These are phyloP conservation scores for Danionella dracula DNA, from an alignment of 2,797 vertebrate species.

Conservation along the genomic window DNA sequence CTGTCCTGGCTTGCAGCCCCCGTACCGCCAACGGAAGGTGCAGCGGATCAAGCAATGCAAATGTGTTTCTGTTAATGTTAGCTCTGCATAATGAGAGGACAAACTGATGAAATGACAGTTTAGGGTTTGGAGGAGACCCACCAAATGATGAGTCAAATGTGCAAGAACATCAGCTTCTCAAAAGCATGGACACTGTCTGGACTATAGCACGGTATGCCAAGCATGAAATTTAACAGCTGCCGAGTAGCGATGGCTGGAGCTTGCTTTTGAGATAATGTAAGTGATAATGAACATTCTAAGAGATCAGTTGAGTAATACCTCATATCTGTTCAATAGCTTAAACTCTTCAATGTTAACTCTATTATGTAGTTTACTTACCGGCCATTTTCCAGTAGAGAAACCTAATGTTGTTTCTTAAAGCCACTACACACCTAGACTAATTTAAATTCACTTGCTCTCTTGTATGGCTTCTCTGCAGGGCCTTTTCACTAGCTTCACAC, in stretches of 20 bases:
- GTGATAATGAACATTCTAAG: not conserved
- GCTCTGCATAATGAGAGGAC: slow-evolving; percentile 54
- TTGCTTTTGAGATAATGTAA: not conserved
- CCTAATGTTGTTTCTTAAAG: no score
- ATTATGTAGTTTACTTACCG: no score
- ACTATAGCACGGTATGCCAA: slow-evolving; percentile 1
- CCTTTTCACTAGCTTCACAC: no score
- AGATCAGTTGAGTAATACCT: no score
- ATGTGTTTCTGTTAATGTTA: slow-evolving; percentile 90
- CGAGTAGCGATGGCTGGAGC: slow-evolving; percentile 6
- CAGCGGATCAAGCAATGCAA: slow-evolving; percentile 94
- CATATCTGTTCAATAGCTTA: no score
- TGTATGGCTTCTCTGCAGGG: no score
- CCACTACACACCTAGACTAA: no score
- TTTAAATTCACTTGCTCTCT: no score
- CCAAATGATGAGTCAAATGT: not conserved
- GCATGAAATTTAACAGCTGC: slow-evolving; percentile 7
- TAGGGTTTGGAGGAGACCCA: not conserved
- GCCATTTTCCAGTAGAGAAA: no score
- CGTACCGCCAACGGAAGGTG: slow-evolving; percentile 87
- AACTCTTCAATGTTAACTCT: no score
- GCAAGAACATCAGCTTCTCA: slow-evolving; percentile 27
- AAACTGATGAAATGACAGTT: not conserved
- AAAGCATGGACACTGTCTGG: not conserved
- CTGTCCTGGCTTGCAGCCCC: slow-evolving; percentile 87